These are phyloP conservation scores for Sapajus apella DNA, from an alignment of 2,113 vertebrate genomes.

Conservation along the genomic window DNA sequence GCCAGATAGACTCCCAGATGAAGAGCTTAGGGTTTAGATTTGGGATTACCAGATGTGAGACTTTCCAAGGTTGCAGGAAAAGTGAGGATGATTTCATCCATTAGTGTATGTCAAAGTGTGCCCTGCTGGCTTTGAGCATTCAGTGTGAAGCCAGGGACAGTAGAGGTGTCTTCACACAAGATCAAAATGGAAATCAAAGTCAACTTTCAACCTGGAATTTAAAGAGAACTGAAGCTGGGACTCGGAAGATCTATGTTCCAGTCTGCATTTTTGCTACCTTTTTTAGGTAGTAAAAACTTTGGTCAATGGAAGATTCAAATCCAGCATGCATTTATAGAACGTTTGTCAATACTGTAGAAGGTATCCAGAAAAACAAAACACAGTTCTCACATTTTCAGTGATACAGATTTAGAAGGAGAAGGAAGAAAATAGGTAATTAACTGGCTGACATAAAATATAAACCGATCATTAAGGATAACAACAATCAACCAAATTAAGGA, in stretches of 20 bases:
- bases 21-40: not conserved
- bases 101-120: not conserved
- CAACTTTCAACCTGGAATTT: not conserved
- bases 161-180: not conserved
- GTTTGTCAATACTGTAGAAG: not conserved
- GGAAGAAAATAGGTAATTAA: not conserved
- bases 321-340: not conserved
- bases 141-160: not conserved
- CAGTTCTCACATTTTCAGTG: not conserved
- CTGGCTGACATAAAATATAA: not conserved
- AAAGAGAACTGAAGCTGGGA: not conserved
- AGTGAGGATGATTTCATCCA: not conserved
- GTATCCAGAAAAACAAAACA: not conserved
- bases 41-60: not conserved
- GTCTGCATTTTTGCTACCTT: not conserved
- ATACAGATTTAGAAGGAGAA: not conserved
- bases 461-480: not conserved
- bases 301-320: not conserved
- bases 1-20: constrained; percentile 16
- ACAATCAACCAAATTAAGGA: not conserved
- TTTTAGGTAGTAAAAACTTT: not conserved
- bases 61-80: not conserved
- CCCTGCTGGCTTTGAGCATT: not conserved
- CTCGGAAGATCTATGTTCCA: not conserved
- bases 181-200: not conserved